Evolutionary conservation across 2,888 invertebrate species (phyloP).

Genomic region (Napeogenes sylphis): DNA sequence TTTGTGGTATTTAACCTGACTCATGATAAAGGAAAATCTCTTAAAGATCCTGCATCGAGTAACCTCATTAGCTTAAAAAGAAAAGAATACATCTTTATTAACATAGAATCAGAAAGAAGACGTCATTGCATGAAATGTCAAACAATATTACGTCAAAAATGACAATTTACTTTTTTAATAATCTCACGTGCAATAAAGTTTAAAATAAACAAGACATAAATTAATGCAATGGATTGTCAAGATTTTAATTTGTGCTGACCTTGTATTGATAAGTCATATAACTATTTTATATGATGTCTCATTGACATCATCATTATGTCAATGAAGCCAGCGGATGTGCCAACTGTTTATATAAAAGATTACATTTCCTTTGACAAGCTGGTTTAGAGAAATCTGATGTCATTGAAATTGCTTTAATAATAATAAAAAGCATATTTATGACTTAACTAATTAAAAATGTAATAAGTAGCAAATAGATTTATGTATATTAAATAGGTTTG

Average conservation of each 20-base stretch:
- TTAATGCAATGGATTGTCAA: no score
- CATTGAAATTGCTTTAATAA: constrained; percentile 3
- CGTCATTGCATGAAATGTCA: no score
- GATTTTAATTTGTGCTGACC: no score
- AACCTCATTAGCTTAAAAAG: constrained; percentile 33
- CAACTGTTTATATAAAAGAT: constrained; percentile 56
- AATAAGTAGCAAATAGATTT: constrained; percentile 5
- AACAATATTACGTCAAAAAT: no score
- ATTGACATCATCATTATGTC: constrained; percentile 2
- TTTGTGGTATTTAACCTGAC: constrained; percentile 69
- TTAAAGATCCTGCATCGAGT: constrained; percentile 43
- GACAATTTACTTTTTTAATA: no score
- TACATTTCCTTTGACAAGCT: constrained; percentile 32
- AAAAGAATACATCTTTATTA: constrained; percentile 14
- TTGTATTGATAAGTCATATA: neutral
- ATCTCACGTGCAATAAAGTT: no score
- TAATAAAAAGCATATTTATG: no score
- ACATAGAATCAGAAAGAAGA: neutral
- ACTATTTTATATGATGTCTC: constrained; percentile 1
- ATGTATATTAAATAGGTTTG: no score
- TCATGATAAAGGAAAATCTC: constrained; percentile 55
- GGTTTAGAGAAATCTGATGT: constrained; percentile 20
- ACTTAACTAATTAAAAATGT: no score
- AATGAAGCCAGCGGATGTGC: constrained; percentile 52
- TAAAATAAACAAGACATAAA: no score